Evolutionary conservation across 2,888 invertebrate genomes (phyloP).

Genomic region (Agriotes lineatus): DNA sequence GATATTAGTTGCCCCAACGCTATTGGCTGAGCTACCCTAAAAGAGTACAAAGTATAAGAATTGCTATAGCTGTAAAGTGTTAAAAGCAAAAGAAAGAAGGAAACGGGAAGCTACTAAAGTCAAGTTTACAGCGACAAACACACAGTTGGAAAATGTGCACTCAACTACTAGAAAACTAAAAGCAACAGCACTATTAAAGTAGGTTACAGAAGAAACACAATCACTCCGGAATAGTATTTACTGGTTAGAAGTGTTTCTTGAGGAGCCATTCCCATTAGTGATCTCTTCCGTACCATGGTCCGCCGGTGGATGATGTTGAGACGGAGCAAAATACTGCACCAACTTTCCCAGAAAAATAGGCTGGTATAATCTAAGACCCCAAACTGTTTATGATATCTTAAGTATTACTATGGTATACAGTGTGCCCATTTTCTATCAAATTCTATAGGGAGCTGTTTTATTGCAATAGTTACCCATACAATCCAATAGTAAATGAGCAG

Average conservation of each 20-base stretch:
- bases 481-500: too few relatives aligned
- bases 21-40: constrained; percentile 65
- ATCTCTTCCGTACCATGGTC: constrained; percentile 2
- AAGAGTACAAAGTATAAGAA: too few relatives aligned
- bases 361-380: constrained; percentile 71
- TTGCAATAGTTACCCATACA: too few relatives aligned
- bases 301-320: constrained; percentile 42
- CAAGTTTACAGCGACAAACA: too few relatives aligned
- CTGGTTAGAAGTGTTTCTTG: constrained; percentile 47
- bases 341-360: constrained; percentile 74
- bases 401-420: not conserved
- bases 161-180: not conserved
- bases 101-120: too few relatives aligned
- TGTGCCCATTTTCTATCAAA: not conserved
- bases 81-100: too few relatives aligned
- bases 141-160: not conserved
- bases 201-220: constrained; percentile 34
- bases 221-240: constrained; percentile 52
- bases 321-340: constrained; percentile 69
- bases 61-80: too few relatives aligned
- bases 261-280: constrained; percentile 15
- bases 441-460: not conserved
- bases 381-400: constrained; percentile 46
- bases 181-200: constrained; percentile 3
- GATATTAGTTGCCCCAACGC: constrained; percentile 75